Base-by-base conservation (phyloP, 2,888 invertebrate genomes). In the Cerastis rubricosa region DNA sequence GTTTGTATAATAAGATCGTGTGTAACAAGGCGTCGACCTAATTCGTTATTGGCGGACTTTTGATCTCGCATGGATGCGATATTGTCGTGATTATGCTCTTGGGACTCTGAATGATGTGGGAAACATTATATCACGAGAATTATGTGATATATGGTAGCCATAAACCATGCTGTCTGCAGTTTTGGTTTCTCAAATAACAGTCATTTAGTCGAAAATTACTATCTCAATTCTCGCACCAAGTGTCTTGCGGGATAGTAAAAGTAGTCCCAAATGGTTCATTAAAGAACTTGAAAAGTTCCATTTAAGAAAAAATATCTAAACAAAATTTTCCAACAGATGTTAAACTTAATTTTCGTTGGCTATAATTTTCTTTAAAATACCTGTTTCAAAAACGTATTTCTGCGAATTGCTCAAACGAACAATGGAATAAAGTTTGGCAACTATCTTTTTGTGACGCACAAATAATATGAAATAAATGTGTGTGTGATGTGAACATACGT, bases 21-120 rank as follows among this genome's bases (percentile, higher is more conserved):
- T 89, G 90, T 89, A 88, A 92, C 90, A 88, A 90, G 92, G 91
- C 89, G 89, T 88, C 93, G 95, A 94, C 94, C 95, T 90, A 95
- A 92, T 94, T 95, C 89, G 81, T 87, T 87, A 74, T 80, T 77
- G 79, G 76, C 71, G 79, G 81, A 80, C 80, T 86, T 88, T 87
- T 86, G 86, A 83, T 88, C 85, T 84, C 69, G 67, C 25, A 54
- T 67, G 59, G 71, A 76, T 66, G 76, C 71, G 59, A 74, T 59
- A 74, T 76, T 76, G 81, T 81, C 76, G 80, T 85, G 81, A 85
- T 86, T 87, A 78, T 72, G 59, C 63, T 80, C 71, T 57, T 51
- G 65, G 64, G 71, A 67, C 68, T 57, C 29, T 72, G 59, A 73
- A 82, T 80, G 66, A 65, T 74, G 54, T 85, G 76, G 82, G 66